Evolutionary conservation across 1,140 invertebrate genomes (phyloP), one percentile per base, ranked within the genome.

Genomic region (Rhopalosiphum padi): DNA sequence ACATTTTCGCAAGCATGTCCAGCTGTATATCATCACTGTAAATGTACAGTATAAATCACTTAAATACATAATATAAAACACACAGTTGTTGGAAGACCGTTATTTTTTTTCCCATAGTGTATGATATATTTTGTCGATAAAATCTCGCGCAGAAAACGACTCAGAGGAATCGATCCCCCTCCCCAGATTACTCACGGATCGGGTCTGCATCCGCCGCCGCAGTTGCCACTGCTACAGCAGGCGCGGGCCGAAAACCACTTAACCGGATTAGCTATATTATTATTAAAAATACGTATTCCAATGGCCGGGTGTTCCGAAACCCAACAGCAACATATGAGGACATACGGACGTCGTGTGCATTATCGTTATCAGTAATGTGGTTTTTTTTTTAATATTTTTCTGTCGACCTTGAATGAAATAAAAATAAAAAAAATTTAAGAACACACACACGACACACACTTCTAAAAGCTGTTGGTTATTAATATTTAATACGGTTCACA

Each of bases 351-450:
- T 89, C 87, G 87, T 91, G 90, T 83, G n/a, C 68, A 83, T 91
- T 91, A 91, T 91, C 90, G 90, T 35, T 91, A 91, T 91, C 90
- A 83, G 53, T 43, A 77, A 91, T 89, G 48, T 89, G 51, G 68
- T 91, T 91, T 91, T 90, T 89, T 51, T 37, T 55, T n/a, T n/a
- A n/a, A 43, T 83, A 7, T 41, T 87, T 41, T 48, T 48, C n/a
- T 60, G 22, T n/a, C 41, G 43, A 91, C 90, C 90, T 91, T 91
- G 77, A 23, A 91, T 51, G 21, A 51, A 91, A 53, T 91, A 30
- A 30, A 90, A 41, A 85, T 35, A 51, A 90, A 25, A 55, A 90
- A 90, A n/a, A 21, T 77, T 77, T 77, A 77, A 77, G 60, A 77
- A 77, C 60, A 48, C 25, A 87, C 43, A 90, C 88, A 90, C 88